A percentile compares a stretch with the other conserved stretches of the same genome.
phyloP scores from a whole-genome alignment of 1,140 invertebrate species.

The Globodera rostochiensis region DNA sequence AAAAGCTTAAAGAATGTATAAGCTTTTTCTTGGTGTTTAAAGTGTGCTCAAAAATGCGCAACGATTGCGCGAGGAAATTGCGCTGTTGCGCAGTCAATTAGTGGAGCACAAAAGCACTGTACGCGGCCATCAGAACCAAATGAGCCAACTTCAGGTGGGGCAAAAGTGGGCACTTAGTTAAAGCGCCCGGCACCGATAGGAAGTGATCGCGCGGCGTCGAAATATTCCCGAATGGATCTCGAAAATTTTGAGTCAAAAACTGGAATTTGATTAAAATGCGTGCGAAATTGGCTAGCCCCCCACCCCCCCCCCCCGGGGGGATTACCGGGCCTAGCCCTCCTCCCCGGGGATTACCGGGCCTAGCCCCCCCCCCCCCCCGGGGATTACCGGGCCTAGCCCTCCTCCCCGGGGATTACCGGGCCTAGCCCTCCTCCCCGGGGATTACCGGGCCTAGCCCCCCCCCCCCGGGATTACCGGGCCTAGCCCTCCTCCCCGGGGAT shows the following conservation, averaged over 20 bases:
- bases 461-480: too few relatives aligned
- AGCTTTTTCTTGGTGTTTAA: conserved; percentile 7
- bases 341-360: too few relatives aligned
- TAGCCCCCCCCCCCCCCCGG: too few relatives aligned
- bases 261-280: neutral
- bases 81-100: conserved; percentile 37
- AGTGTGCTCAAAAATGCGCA: conserved; percentile 29
- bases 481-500: too few relatives aligned
- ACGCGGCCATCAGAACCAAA: conserved; percentile 45
- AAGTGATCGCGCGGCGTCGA: neutral
- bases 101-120: conserved; percentile 48
- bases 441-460: too few relatives aligned
- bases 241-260: conserved; percentile 1
- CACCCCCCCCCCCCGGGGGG: too few relatives aligned
- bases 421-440: too few relatives aligned
- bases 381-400: too few relatives aligned
- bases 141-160: conserved; percentile 44
- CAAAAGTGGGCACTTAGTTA: neutral
- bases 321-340: too few relatives aligned
- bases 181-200: neutral
- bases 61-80: conserved; percentile 44
- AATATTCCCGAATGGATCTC: too few relatives aligned
- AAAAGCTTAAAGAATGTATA: neutral
- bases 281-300: too few relatives aligned
- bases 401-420: too few relatives aligned